Percentiles rank a stretch among this genome's conserved stretches.
These are phyloP conservation scores for Chrysopilus asiliformis DNA, from an alignment of 2,888 invertebrate genomes.

Conservation along the genomic window DNA sequence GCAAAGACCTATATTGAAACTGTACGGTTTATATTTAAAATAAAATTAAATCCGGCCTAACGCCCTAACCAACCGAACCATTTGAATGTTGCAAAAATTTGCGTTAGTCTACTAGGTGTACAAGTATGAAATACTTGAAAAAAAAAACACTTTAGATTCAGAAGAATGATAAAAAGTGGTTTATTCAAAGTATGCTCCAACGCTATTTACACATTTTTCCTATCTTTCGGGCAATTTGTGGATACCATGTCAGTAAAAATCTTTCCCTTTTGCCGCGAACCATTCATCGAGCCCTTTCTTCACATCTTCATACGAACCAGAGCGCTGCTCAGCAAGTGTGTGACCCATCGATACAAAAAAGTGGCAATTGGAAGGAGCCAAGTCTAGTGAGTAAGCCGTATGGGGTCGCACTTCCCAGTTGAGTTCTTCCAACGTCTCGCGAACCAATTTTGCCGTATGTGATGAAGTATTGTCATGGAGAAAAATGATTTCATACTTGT, in stretches of 20 bases:
- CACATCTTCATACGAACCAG: constrained; percentile 3
- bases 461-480: too few relatives aligned
- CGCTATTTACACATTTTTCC: constrained; percentile 3
- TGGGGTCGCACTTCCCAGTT: too few relatives aligned
- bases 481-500: too few relatives aligned
- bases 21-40: too few relatives aligned
- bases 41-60: too few relatives aligned
- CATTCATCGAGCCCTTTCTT: constrained; percentile 2
- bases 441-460: too few relatives aligned
- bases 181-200: constrained; percentile 3
- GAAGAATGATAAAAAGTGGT: constrained; percentile 5
- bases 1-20: too few relatives aligned
- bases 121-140: not conserved
- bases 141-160: constrained; percentile 2
- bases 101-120: constrained; percentile 2
- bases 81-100: not conserved
- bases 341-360: constrained; percentile 2
- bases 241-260: constrained; percentile 1
- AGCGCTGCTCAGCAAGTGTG: too few relatives aligned
- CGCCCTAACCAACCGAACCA: too few relatives aligned
- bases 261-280: constrained; percentile 2
- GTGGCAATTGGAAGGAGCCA: constrained; percentile 1
- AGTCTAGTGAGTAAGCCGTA: too few relatives aligned
- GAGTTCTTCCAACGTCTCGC: too few relatives aligned
- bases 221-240: constrained; percentile 4